Percentiles rank a stretch among this genome's conserved stretches.
These are phyloP conservation scores for Hemaris fuciformis DNA, from an alignment of 2,888 invertebrate genomes.

Conservation along the genomic window DNA sequence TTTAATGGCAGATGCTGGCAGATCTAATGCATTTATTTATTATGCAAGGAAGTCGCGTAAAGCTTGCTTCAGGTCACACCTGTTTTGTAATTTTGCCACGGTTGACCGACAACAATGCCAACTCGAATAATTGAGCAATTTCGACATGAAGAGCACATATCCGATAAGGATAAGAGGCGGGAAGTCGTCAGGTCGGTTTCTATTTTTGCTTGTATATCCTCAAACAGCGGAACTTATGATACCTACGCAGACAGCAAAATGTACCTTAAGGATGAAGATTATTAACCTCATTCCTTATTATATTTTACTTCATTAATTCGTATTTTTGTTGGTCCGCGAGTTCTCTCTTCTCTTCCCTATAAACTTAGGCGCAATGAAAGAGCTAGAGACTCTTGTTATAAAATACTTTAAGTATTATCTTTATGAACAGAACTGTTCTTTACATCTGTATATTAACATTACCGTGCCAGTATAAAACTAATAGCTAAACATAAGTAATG, in stretches of 20 bases:
- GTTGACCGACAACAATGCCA: conserved; percentile 71
- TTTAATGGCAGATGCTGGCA: conserved; percentile 21
- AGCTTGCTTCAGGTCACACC: conserved; percentile 57
- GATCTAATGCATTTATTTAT: conserved; percentile 38
- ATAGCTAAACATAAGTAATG: background rate
- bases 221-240: background rate
- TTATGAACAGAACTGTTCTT: too few species aligned
- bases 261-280: background rate
- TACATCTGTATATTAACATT: too few species aligned
- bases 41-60: conserved; percentile 61
- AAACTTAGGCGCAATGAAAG: too few species aligned
- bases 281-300: too few species aligned
- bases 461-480: too few species aligned
- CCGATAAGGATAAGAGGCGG: conserved; percentile 63
- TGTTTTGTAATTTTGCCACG: conserved; percentile 62
- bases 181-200: conserved; percentile 46
- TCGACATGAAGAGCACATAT: conserved; percentile 61
- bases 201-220: background rate
- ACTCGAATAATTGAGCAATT: conserved; percentile 68
- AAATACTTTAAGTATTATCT: too few species aligned
- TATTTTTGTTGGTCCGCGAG: too few species aligned
- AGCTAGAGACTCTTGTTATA: too few species aligned
- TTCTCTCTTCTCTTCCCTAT: too few species aligned
- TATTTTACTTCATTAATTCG: too few species aligned
- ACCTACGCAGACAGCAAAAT: background rate